phyloP scores from a whole-genome alignment of 2,113 vertebrate species.

The Edolisoma coerulescens region DNA sequence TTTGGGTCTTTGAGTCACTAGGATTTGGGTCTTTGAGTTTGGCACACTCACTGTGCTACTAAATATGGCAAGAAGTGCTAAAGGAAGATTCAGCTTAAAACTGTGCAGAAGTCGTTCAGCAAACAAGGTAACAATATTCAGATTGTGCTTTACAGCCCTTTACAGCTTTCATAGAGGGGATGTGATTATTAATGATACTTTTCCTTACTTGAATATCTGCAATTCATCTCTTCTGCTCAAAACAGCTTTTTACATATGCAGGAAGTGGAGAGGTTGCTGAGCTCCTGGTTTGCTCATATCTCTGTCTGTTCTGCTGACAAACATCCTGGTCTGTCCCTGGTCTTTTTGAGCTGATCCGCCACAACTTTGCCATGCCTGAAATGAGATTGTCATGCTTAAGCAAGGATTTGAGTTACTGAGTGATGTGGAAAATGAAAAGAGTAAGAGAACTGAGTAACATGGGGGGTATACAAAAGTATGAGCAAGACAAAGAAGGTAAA shows the following conservation, averaged over 20 bases:
- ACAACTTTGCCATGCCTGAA: neutral
- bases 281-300: neutral
- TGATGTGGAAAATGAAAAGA: neutral
- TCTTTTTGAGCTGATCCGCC: neutral
- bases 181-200: neutral
- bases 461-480: neutral
- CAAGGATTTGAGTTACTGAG: neutral
- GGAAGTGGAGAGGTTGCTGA: neutral
- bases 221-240: neutral
- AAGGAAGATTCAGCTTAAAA: neutral
- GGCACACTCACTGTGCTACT: neutral
- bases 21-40: neutral
- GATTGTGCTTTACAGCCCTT: neutral
- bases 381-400: neutral
- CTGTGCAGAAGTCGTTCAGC: neutral
- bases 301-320: neutral
- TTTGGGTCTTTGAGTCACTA: neutral
- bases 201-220: neutral
- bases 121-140: neutral
- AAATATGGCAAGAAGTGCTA: neutral
- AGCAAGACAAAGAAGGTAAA: neutral
- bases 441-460: neutral
- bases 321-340: neutral
- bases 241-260: neutral
- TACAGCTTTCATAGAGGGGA: neutral